Base-by-base conservation (phyloP, 1,140 invertebrate species). In the Bathynomus jamesi region DNA sequence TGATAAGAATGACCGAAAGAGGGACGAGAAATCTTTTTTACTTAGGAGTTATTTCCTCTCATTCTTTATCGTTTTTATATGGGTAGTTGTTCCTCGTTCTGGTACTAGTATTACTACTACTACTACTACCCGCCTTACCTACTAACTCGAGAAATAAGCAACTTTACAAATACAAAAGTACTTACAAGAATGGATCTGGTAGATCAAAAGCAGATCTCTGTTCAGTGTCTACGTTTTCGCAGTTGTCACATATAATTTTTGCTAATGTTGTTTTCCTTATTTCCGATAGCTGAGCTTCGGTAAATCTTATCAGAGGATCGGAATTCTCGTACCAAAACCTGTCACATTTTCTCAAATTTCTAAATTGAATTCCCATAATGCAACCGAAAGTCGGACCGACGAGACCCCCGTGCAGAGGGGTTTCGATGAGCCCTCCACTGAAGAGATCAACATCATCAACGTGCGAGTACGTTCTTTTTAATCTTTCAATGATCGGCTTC, bases 181-280 rank as follows among this genome's bases (percentile, higher is more conserved):
- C 79, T 80, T 89, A 69, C 91, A 83, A 74, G 74, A 83, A 83
- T 0, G 80, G 81, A 71, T 84, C 81, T 0, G 93, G 92, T 61
- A 95, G 83, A 80, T 96, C 91, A 78, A 99, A 96, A 2, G 91
- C 89, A 30, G 93, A 89, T 63, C 90, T 85, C 80, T 97, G 95
- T 80, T 98, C 92, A 32, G 90, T 88, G 5, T 87, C 87, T 11
- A 90, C 87, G n/a, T 87, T 83, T 79, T 98, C 95, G 81, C 94
- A 88, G 82, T 98, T 98, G 72, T 96, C 90, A 80, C 97, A 99
- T 32, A 98, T 83, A 0, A 98, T 83, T 82, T 96, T 94, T 0
- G 95, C 87, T 17, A 99, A 80, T 0, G 92, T 95, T 0, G 89
- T 87, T 81, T 97, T 96, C n/a, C 96, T 86, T 60, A 99, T 89